These are phyloP conservation scores for Eutolmus rufibarbis DNA, from an alignment of 2,888 invertebrate genomes.

Conservation along the genomic window DNA sequence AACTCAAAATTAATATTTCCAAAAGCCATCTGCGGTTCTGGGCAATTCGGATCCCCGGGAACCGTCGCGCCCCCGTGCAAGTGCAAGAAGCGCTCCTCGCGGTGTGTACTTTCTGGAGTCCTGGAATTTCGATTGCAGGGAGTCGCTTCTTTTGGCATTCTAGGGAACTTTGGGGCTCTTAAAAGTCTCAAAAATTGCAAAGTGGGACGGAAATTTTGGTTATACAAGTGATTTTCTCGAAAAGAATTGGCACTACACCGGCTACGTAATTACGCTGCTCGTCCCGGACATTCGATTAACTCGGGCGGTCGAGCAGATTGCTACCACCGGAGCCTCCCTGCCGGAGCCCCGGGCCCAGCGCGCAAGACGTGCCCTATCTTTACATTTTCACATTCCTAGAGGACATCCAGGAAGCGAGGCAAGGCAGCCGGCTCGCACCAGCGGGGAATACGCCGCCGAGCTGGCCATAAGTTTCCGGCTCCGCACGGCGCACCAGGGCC, in stretches of 20 bases:
- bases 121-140: neutral
- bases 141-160: neutral
- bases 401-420: slow-evolving; percentile 2
- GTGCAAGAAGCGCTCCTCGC: neutral
- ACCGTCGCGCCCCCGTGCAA: neutral
- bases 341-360: neutral
- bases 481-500: neutral
- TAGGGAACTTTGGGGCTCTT: neutral
- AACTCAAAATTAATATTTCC: slow-evolving; percentile 47
- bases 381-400: neutral
- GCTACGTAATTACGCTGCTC: neutral
- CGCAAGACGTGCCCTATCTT: slow-evolving; percentile 37
- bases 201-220: neutral
- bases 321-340: neutral
- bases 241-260: neutral
- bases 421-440: neutral
- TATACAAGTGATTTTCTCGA: slow-evolving; percentile 17
- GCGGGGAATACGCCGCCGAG: slow-evolving; percentile 13
- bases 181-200: neutral
- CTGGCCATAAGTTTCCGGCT: neutral
- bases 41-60: slow-evolving; percentile 2
- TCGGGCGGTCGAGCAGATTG: neutral
- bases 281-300: slow-evolving; percentile 20
- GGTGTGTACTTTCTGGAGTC: neutral
- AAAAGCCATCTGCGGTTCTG: slow-evolving; percentile 45